Conservation (phyloP, 1,140 invertebrate genomes). For the Drosophila trapezifrons region DNA sequence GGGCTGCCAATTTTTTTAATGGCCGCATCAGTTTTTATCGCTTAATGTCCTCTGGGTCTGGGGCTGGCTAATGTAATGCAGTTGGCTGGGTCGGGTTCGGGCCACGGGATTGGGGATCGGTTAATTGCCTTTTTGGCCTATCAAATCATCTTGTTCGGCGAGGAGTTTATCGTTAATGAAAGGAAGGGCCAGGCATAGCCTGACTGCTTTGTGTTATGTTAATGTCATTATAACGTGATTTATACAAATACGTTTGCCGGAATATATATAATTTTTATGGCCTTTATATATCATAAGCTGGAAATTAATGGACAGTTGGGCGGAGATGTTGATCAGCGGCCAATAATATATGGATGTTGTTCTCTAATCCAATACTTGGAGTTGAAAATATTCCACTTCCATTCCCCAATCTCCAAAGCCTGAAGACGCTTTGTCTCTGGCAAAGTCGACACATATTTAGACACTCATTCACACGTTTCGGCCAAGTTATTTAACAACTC, state of each 20-base stretch:
- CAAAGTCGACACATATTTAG: slow-evolving; percentile 75
- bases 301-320: slow-evolving; percentile 55
- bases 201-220: slow-evolving; percentile 59
- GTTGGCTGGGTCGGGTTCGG: slow-evolving; percentile 22
- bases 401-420: neutral
- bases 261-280: slow-evolving; percentile 54
- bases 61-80: slow-evolving; percentile 51
- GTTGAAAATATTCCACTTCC: neutral
- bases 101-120: slow-evolving; percentile 6
- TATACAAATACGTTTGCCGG: slow-evolving; percentile 62
- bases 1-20: slow-evolving; percentile 58
- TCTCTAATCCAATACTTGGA: neutral
- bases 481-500: slow-evolving; percentile 79
- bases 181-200: slow-evolving; percentile 33
- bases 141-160: slow-evolving; percentile 63
- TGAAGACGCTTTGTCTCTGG: neutral
- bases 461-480: slow-evolving; percentile 76
- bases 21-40: slow-evolving; percentile 69
- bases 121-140: slow-evolving; percentile 68
- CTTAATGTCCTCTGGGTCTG: slow-evolving; percentile 46
- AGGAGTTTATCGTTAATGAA: slow-evolving; percentile 52
- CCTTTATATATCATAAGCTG: slow-evolving; percentile 46
- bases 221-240: slow-evolving; percentile 77
- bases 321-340: slow-evolving; percentile 25
- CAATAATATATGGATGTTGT: slow-evolving; percentile 1